Evolutionary conservation across 1,140 invertebrate species (phyloP).

Genomic region (Eubasilissa regina): DNA sequence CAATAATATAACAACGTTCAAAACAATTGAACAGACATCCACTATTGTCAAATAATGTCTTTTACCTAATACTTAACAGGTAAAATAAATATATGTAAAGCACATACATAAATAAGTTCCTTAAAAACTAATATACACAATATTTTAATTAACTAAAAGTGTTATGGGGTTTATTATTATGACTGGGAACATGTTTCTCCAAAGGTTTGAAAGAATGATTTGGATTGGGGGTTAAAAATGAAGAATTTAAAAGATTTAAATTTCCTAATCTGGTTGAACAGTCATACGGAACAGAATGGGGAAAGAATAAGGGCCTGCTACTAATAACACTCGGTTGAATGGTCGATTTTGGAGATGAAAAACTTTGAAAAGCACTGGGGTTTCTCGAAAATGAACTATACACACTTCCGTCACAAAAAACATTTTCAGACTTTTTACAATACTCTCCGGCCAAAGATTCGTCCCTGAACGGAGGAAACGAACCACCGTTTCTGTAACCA

Average conservation of each 20-base stretch:
- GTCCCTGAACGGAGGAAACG: slow-evolving; percentile 67
- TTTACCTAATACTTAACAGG: slow-evolving; percentile 1
- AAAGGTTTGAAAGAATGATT: slow-evolving; percentile 43
- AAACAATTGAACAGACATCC: not conserved
- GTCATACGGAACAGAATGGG: slow-evolving; percentile 45
- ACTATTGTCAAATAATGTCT: no score
- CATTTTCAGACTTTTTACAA: slow-evolving; percentile 60
- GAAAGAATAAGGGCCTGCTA: slow-evolving; percentile 45
- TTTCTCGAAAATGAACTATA: slow-evolving; percentile 33
- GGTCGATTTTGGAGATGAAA: slow-evolving; percentile 31
- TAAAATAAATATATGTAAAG: slow-evolving; percentile 27
- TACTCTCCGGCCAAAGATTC: slow-evolving; percentile 68
- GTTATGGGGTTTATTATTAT: not conserved
- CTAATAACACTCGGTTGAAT: slow-evolving; percentile 41
- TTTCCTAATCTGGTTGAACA: slow-evolving; percentile 31
- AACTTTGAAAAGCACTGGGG: slow-evolving; percentile 37
- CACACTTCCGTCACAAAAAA: slow-evolving; percentile 25
- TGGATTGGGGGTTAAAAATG: slow-evolving; percentile 38
- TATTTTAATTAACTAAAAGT: slow-evolving; percentile 41
- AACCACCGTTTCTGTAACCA: slow-evolving; percentile 67
- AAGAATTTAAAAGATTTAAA: slow-evolving; percentile 33
- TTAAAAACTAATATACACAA: slow-evolving; percentile 15
- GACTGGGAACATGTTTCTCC: slow-evolving; percentile 22
- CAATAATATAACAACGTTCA: slow-evolving; percentile 7
- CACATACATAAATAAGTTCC: slow-evolving; percentile 21